Evolutionary conservation across 1,140 invertebrate species (phyloP).

Genomic region (Pogonomyrmex barbatus): DNA sequence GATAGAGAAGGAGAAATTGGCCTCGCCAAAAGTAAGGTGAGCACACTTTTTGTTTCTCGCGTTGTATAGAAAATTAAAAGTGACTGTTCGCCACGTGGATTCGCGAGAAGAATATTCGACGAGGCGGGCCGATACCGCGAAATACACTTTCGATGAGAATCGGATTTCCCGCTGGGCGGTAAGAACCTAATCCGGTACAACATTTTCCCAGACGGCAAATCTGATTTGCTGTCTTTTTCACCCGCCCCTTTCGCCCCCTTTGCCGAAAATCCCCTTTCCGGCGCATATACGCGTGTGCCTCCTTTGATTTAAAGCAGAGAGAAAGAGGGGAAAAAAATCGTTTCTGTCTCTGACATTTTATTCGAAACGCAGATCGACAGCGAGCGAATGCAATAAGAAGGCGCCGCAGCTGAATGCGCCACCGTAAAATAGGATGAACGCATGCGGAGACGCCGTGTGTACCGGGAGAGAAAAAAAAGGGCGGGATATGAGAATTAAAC

Average conservation of each 20-base stretch:
- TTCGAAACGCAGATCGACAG: slow-evolving; percentile 67
- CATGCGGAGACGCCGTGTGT: slow-evolving; percentile 1
- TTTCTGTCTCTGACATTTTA: slow-evolving; percentile 61
- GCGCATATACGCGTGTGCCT: slow-evolving; percentile 22
- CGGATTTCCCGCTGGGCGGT: slow-evolving; percentile 54
- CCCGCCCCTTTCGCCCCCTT: slow-evolving; percentile 2
- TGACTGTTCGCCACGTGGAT: slow-evolving; percentile 43
- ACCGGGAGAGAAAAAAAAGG: neutral
- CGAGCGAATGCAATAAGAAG: slow-evolving; percentile 55
- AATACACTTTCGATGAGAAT: slow-evolving; percentile 63
- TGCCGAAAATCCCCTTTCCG: slow-evolving; percentile 19
- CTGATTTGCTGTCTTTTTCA: slow-evolving; percentile 62
- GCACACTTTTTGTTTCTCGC: neutral
- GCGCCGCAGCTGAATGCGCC: slow-evolving; percentile 52
- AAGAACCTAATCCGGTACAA: slow-evolving; percentile 64
- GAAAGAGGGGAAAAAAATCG: slow-evolving; percentile 38
- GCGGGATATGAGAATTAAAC: slow-evolving; percentile 55
- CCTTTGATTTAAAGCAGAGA: slow-evolving; percentile 44
- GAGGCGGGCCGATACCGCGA: slow-evolving; percentile 40
- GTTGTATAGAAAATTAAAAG: slow-evolving; percentile 36
- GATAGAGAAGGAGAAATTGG: neutral
- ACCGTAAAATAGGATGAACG: slow-evolving; percentile 68
- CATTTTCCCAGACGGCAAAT: slow-evolving; percentile 63
- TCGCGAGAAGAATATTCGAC: slow-evolving; percentile 38
- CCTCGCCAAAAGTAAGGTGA: neutral